These are phyloP conservation scores for Trachops cirrhosus DNA, from an alignment of 2,797 vertebrate genomes.

Conservation along the genomic window DNA sequence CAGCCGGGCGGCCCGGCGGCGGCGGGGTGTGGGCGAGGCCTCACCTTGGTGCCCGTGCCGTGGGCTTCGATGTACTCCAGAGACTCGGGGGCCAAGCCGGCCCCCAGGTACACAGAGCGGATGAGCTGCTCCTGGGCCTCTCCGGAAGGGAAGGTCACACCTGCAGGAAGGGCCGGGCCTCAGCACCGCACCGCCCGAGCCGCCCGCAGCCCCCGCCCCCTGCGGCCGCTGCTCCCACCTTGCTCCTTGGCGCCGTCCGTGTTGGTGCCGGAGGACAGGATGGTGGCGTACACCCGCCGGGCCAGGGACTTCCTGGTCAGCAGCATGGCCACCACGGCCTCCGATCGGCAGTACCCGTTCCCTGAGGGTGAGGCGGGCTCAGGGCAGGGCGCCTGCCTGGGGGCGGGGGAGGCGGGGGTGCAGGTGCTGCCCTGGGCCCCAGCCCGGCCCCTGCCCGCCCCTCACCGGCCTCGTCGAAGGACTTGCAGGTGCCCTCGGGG, in stretches of 20 bases:
- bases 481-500: constrained; percentile 92
- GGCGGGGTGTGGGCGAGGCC: accelerated
- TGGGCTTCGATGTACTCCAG: constrained; percentile 97
- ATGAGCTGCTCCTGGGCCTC: constrained; percentile 90
- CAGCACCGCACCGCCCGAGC: accelerated
- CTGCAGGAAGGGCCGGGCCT: constrained; percentile 71
- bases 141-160: constrained; percentile 96
- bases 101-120: constrained; percentile 86
- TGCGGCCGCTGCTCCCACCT: constrained; percentile 82
- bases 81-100: constrained; percentile 84
- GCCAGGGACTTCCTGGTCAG: constrained; percentile 91
- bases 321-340: constrained; percentile 91
- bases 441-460: not conserved
- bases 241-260: constrained; percentile 97
- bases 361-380: constrained; percentile 80
- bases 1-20: accelerated
- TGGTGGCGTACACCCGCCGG: constrained; percentile 93
- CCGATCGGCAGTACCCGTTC: constrained; percentile 95
- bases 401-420: not conserved
- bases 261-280: constrained; percentile 94
- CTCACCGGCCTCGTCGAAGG: constrained; percentile 93
- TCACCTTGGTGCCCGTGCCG: constrained; percentile 97
- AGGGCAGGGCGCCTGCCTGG: not conserved
- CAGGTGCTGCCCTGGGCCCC: accelerated
- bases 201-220: accelerated